Base-by-base conservation (phyloP, 2,113 vertebrate genomes). In the Phoxinus phoxinus region DNA sequence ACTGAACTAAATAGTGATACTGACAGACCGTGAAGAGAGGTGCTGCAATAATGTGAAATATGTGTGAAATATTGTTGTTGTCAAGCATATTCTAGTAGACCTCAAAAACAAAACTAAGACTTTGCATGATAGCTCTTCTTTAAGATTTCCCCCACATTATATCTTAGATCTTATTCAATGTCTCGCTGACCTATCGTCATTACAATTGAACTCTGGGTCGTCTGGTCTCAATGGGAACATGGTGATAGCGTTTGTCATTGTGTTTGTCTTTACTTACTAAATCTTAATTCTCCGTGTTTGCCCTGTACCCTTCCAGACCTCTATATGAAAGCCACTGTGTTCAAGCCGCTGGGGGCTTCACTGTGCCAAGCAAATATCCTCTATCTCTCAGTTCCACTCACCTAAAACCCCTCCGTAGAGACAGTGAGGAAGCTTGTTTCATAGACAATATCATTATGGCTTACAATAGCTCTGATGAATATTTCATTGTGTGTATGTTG, bases 401-500 rank as follows among this genome's bases (percentile, higher is more conserved):
- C 81, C 81, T 72, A 83, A 83, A 83, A 83, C 56, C 65, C 48
- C 8, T 72, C 81, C 80, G n/a, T 35, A 17, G 80, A 82, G 80
- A 82, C 80, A 12, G 44, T 25, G 27, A 58, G 81, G 67, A 83
- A 53, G 65, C 67, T 25, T 72, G 65, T 83, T 58, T 53, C 81
- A 71, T 32, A 69, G 63, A 82, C 80, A 82, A 53, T 71, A 69
- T 82, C 80, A 82, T 82, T n/a, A 71, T n/a, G 46, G 63, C 61
- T 72, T 71, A 83, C 81, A 83, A 58, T 56, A 37, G 32, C 67
- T 0, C 67, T 83, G 67, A 83, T 83, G 48, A 83, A 83, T 83
- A 83, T 83, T 83, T 83, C 81, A 83, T 83, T 72, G 81, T 83
- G 81, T 58, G 81, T 41, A 72, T 72, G 81, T 69, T 71, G 30